Evolutionary conservation across 2,888 invertebrate species (phyloP), one percentile per base, ranked within the genome.

Genomic region (Myathropa florea): DNA sequence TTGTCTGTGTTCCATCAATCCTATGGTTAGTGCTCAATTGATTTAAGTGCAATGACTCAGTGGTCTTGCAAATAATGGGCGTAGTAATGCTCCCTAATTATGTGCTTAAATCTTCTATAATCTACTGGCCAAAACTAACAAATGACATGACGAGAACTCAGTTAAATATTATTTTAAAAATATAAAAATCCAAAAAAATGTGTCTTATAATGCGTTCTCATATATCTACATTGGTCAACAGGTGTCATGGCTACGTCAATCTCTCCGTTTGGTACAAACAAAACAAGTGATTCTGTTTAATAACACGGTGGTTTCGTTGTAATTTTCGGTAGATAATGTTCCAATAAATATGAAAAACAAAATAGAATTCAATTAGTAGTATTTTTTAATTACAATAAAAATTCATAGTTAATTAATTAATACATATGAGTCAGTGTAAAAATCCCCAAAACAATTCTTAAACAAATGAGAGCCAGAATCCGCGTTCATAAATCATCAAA

Each of bases 231-330:
- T n/a, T 46, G 18, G 23, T 53, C 84, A 85, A 85, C 84, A 85
- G 76, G 84, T 85, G 84, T 81, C 76, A 81, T 81, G 67, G 67
- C 61, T 73, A 72, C 80, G 21, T 21, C 61, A 53, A 28, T 46
- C 46, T n/a, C 24, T 3, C 24, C 70, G 59, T 26, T 68, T 65
- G 18, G 6, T 53, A 23, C 60, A 77, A 77, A 77, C 59, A 61
- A 76, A 53, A 53, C 53, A 63, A 55, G 26, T 59, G 9, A 46
- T 46, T 36, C 4, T 65, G 9, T 21, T 21, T 10, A 21, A 65
- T 21, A 12, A 65, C 18, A 65, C 10, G 7, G n/a, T 12, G 12
- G 14, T 24, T 6, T 23, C 4, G 4, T 46, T 4, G 2, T 26
- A n/a, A 14, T 24, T 18, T 63, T 3, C 3, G 6, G 26, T 10